Evolutionary conservation across 2,888 invertebrate genomes (phyloP), one percentile per base, ranked within the genome.

Genomic region (Tipula unca): DNA sequence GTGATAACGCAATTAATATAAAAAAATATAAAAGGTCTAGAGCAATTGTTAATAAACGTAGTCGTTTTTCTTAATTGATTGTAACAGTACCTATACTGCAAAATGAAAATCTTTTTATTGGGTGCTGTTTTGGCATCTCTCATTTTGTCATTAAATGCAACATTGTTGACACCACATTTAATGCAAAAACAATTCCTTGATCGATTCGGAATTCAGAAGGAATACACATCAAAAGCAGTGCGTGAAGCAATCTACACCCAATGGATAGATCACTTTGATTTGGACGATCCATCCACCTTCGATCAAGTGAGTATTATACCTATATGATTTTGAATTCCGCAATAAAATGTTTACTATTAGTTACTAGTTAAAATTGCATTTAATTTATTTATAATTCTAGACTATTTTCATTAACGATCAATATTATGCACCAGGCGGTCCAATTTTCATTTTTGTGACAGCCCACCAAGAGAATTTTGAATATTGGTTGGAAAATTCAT

Each of bases 401-500:
- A 20, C 25, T 10, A 69, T 69, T 69, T 69, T 69, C 25, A 69
- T 69, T 69, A 69, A 69, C 25, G 69, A 69, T 69, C 69, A 69
- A 69, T 69, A 25, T 25, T 69, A 69, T 13, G 69, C 25, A 20
- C 69, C 69, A 25, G 69, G 69, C 8, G 69, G 69, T 10, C 69
- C 69, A 69, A 6, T 25, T 69, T 69, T 69, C 20, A 69, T 69
- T 10, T 69, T 69, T 69, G 69, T 69, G 10, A 10, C 25, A 20
- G 13, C 69, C 1, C 69, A 25, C 8, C 69, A 69, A 69, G 69
- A 69, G 13, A 2, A 69, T 10, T 69, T 25, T 25, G 69, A 20
- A 69, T 69, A 69, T 69, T 86, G 82, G 54, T 32, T 86, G n/a
- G 20, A 29, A 39, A 35, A 69, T 29, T 86, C 86, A 17, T 42